Conservation (phyloP, 2,113 vertebrate species). For the Paramormyrops kingsleyae region DNA sequence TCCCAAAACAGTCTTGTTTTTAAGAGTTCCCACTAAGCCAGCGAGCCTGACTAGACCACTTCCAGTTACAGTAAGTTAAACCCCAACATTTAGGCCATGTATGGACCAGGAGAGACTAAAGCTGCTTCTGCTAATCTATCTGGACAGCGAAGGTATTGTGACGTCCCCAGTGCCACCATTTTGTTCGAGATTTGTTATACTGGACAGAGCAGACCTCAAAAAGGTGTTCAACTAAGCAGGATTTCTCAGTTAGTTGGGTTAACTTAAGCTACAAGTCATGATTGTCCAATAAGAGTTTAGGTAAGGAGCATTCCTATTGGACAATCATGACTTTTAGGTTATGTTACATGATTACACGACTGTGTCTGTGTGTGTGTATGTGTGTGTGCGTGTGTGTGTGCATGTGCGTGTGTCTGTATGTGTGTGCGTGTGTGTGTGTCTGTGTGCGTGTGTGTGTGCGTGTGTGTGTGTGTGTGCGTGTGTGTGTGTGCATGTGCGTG, state of each 20-base stretch:
- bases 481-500: no score
- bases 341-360: no score
- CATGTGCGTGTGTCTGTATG: not conserved
- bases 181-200: not conserved
- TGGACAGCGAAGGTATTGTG: not conserved
- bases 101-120: not conserved
- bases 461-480: no score
- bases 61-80: not conserved
- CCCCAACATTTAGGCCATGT: not conserved
- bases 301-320: not conserved
- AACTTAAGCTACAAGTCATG: not conserved
- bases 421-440: no score
- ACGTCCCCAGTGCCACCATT: not conserved
- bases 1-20: not conserved
- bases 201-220: not conserved
- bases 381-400: not conserved
- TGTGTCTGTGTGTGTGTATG: no score
- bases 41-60: not conserved
- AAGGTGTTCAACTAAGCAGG: not conserved
- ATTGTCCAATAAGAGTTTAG: not conserved
- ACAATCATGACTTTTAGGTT: no score
- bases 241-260: not conserved
- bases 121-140: not conserved
- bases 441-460: no score
- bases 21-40: not conserved